A percentile compares a stretch with the other conserved stretches of the same genome.
phyloP scores from a whole-genome alignment of 2,797 vertebrate species.

The Sebastes dallii region DNA sequence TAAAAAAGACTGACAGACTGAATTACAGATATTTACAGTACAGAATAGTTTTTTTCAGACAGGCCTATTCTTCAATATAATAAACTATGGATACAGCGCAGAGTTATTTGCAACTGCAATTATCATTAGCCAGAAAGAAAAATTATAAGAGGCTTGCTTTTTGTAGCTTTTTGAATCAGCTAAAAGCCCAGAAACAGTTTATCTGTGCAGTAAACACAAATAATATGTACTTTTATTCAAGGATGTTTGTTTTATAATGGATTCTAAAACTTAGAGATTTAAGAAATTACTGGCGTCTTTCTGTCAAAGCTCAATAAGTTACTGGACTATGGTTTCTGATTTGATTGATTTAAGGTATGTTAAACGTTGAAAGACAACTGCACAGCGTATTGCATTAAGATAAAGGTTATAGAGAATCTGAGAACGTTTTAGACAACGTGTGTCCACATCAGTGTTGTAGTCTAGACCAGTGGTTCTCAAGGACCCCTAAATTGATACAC shows the following conservation, averaged over 20 bases:
- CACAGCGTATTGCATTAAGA: neutral
- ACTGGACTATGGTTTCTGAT: neutral
- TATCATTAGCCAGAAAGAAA: neutral
- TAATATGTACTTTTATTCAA: neutral
- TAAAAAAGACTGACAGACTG: conserved; percentile 3
- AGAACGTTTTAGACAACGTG: neutral
- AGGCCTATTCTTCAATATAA: neutral
- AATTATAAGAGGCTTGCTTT: neutral
- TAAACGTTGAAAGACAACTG: neutral
- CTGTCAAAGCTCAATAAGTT: neutral
- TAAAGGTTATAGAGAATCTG: neutral
- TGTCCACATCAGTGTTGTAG: neutral
- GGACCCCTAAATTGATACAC: too few species aligned
- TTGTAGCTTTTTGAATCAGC: neutral
- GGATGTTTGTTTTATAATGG: neutral
- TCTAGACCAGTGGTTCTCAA: too few species aligned
- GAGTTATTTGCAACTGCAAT: neutral
- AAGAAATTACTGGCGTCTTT: neutral
- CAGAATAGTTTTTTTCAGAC: neutral
- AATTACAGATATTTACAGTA: conserved; percentile 16
- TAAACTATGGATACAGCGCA: neutral
- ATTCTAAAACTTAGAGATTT: neutral
- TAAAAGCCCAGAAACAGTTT: neutral
- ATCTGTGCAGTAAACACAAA: neutral
- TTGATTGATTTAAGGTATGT: neutral